Evolutionary conservation across 2,797 vertebrate species (phyloP), one percentile per base, ranked within the genome.

Genomic region (Sebastes miniatus): DNA sequence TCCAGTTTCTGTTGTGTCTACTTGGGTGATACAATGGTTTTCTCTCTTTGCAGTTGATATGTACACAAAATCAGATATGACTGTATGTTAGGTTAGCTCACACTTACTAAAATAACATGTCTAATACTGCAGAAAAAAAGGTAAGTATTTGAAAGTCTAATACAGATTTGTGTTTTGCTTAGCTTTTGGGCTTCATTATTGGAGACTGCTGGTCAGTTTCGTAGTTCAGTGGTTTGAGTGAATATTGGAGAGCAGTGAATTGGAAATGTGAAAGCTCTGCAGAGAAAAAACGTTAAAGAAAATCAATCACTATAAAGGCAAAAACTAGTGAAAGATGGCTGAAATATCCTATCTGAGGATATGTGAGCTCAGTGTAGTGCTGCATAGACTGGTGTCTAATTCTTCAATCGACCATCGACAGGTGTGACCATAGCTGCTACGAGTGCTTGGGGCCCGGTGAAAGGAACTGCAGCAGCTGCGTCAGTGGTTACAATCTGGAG

Each of bases 351-450:
- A 50, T n/a, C 47, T 8, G 47, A 54, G n/a, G 34, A 14, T 58
- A n/a, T 69, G 29, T 25, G 64, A 65, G 36, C 54, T 76, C 39
- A 67, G 57, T 20, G n/a, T 64, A 31, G 8, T n/a, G 22, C 47
- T 63, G 32, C 27, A 14, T 56, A n/a, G 3, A 43, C 57, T 27
- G 8, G 22, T 65, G 3, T 72, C 32, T 89, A 65, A 89, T 69
- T 79, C 64, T 76, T 56, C 10, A 32, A 47, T 1, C 67, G 27
- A 59, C 67, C 62, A 24, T 74, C 11, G 57, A 57, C 89, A 99
- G 99, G 92, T 99, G 99, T 34, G 97, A 99, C 89, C 92, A 93
- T 83, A 99, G 96, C 94, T 99, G 99, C 93, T 96, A 96, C 81
- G 95, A 97, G 6, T 99, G 99, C 88, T 95, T 86, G 83, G 98